These are phyloP conservation scores for Eulemur mongoz DNA, from an alignment of 2,797 vertebrate genomes.

Conservation along the genomic window DNA sequence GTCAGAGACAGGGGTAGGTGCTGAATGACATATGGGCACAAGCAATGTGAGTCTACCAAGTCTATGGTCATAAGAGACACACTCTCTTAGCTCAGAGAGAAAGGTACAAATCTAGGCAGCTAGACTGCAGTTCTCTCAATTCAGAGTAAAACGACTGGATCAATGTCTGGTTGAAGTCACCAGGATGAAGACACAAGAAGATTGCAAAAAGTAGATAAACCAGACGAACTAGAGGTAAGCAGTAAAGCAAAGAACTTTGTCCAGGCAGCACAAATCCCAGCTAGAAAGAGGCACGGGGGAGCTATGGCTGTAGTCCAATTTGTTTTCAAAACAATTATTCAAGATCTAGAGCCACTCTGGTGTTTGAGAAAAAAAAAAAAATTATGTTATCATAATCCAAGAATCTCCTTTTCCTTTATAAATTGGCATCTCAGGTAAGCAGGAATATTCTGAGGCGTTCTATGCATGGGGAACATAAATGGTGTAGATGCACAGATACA, in stretches of 20 bases:
- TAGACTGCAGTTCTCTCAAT: not conserved
- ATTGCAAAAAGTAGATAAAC: not conserved
- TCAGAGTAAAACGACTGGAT: not conserved
- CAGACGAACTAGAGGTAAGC: not conserved
- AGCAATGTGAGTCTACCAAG: not conserved
- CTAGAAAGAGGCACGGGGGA: not conserved
- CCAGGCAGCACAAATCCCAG: not conserved
- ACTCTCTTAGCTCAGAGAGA: not conserved
- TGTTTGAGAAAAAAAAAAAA: not conserved
- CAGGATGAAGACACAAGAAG: not conserved
- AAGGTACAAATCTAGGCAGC: not conserved
- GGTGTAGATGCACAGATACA: not conserved
- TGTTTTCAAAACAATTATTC: not conserved
- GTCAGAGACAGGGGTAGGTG: not conserved
- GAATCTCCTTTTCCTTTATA: not conserved
- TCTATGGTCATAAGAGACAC: not conserved
- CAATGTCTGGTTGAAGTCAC: not conserved
- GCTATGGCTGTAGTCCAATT: not conserved
- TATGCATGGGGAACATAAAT: not conserved
- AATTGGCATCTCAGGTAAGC: not conserved
- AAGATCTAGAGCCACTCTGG: not conserved
- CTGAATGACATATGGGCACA: not conserved
- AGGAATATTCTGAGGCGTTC: not conserved
- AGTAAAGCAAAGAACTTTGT: not conserved
- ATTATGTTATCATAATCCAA: not conserved